Percentiles rank a stretch among this genome's conserved stretches.
Conservation (phyloP, 2,113 vertebrate species). For the Sylvia atricapilla region DNA sequence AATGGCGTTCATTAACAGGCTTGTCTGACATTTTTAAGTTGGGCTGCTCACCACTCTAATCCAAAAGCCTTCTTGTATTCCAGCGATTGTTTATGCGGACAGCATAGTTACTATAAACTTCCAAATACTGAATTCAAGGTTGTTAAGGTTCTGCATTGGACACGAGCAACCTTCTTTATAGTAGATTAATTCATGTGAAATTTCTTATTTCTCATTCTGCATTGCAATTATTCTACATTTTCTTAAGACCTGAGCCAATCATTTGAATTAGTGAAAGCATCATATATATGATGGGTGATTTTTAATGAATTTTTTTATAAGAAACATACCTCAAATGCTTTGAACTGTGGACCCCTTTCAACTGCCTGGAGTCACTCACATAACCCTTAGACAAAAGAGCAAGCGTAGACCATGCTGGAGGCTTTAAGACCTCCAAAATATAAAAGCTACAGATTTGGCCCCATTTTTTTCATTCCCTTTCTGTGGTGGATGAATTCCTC, state of each 20-base stretch:
- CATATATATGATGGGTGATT: not conserved
- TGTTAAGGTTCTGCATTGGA: not conserved
- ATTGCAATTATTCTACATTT: not conserved
- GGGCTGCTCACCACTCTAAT: not conserved
- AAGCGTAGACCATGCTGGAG: not conserved
- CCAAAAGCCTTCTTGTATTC: not conserved
- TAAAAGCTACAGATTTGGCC: not conserved
- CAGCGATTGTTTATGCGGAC: not conserved
- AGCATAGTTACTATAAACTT: not conserved
- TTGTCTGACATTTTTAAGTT: not conserved
- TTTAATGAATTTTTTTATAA: not conserved
- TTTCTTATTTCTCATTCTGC: not conserved
- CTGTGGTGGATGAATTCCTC: slow-evolving; percentile 17
- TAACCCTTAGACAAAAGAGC: not conserved
- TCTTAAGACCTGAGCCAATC: not conserved
- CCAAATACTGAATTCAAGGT: not conserved
- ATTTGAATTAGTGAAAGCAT: not conserved
- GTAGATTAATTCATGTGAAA: not conserved
- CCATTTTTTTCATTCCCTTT: not conserved
- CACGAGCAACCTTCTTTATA: not conserved
- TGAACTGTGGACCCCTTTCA: not conserved
- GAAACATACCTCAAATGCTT: not conserved
- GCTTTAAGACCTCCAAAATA: not conserved
- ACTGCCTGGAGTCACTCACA: not conserved
- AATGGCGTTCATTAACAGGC: not conserved